Evolutionary conservation across 2,113 vertebrate genomes (phyloP).

Genomic region (Cochlearius cochlearius): DNA sequence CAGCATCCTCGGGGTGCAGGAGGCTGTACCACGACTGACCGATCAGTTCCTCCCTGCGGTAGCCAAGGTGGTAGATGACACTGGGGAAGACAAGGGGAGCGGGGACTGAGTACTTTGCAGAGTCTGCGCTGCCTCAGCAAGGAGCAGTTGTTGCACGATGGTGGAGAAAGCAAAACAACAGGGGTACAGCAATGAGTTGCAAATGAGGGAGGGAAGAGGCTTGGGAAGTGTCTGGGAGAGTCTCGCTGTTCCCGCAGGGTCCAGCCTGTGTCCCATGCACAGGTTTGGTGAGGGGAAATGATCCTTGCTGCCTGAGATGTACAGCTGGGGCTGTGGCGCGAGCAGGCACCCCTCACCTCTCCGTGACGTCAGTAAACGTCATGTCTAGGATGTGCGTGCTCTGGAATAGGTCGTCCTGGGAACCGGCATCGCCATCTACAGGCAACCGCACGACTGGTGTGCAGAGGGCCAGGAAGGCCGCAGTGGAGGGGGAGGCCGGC

Average conservation of each 20-base stretch:
- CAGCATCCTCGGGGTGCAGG: slow-evolving; percentile 79
- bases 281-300: not conserved
- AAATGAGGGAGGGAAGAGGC: not conserved
- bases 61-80: slow-evolving; percentile 77
- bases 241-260: accelerated
- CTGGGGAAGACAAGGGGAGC: slow-evolving; percentile 38
- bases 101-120: not conserved
- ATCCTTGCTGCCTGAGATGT: not conserved
- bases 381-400: slow-evolving; percentile 79
- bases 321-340: not conserved
- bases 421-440: not conserved
- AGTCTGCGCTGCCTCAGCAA: not conserved
- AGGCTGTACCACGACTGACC: slow-evolving; percentile 85
- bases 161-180: not conserved
- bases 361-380: slow-evolving; percentile 67
- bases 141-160: not conserved
- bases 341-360: slow-evolving; percentile 58
- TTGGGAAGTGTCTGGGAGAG: not conserved
- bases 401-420: slow-evolving; percentile 54
- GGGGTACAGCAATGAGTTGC: not conserved
- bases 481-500: not conserved
- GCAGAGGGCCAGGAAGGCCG: slow-evolving; percentile 81
- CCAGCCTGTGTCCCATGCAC: not conserved
- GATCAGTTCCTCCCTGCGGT: slow-evolving; percentile 70
- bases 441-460: slow-evolving; percentile 52